Evolutionary conservation across 2,888 invertebrate genomes (phyloP).

Genomic region (Sarcophaga variegata): DNA sequence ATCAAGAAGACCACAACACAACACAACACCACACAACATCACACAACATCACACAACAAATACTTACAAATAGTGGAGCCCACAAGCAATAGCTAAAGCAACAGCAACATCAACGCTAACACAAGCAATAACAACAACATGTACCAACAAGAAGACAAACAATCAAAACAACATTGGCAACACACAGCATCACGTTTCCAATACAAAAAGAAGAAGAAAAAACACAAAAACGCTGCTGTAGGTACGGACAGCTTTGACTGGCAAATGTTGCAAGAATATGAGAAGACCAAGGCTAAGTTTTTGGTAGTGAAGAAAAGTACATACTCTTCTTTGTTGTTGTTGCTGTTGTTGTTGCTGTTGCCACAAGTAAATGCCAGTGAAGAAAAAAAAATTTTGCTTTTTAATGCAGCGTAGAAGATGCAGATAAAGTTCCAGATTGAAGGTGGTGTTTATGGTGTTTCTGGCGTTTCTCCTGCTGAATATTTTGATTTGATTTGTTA

Average conservation of each 20-base stretch:
- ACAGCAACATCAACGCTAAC: neutral
- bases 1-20: neutral
- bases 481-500: constrained; percentile 60
- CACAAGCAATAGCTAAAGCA: constrained; percentile 73
- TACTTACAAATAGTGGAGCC: constrained; percentile 39
- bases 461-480: constrained; percentile 39
- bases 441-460: constrained; percentile 62
- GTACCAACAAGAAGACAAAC: neutral
- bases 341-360: neutral
- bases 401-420: constrained; percentile 33
- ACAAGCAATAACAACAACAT: neutral
- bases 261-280: no score
- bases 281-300: no score
- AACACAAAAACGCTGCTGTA: constrained; percentile 70
- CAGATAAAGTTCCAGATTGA: constrained; percentile 40
- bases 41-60: neutral
- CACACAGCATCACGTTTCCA: constrained; percentile 68
- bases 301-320: neutral
- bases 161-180: constrained; percentile 8
- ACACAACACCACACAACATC: neutral
- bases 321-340: neutral
- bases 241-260: constrained; percentile 58
- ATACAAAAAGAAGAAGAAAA: neutral
- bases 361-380: neutral
- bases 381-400: neutral